Percentiles rank a stretch among this genome's conserved stretches.
phyloP scores from a whole-genome alignment of 2,797 vertebrate genomes.

The Pseudochaenichthys georgianus region DNA sequence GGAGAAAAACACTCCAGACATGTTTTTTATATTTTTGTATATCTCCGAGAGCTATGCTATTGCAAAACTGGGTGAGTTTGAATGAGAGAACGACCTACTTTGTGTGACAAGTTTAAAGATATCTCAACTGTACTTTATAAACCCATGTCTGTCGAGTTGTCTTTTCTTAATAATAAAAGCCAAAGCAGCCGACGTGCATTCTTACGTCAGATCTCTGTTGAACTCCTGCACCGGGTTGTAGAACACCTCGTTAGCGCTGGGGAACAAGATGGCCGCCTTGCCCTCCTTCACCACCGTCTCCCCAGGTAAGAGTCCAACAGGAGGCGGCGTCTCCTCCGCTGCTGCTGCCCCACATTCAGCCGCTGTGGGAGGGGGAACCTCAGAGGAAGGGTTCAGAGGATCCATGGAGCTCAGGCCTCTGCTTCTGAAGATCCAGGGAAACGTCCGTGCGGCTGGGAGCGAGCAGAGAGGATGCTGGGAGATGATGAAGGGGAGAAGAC shows the following conservation, averaged over 20 bases:
- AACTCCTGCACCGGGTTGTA: conserved; percentile 97
- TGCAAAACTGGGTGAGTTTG: too few relatives aligned
- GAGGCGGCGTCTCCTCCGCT: neutral
- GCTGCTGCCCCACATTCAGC: neutral
- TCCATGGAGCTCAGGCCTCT: conserved; percentile 72
- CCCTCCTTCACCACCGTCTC: conserved; percentile 90
- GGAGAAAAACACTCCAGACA: too few relatives aligned
- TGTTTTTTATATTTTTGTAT: too few relatives aligned
- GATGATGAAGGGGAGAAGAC: conserved; percentile 11
- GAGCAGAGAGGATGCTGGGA: conserved; percentile 4
- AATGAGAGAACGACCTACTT: too few relatives aligned
- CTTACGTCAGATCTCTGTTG: conserved; percentile 95
- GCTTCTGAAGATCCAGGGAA: neutral
- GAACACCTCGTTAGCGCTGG: conserved; percentile 92
- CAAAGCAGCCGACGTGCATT: neutral
- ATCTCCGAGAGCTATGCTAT: too few relatives aligned
- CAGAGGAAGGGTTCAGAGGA: neutral
- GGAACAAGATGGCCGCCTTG: conserved; percentile 89
- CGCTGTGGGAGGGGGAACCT: conserved; percentile 7
- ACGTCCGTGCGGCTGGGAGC: neutral
- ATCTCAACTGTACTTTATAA: too few relatives aligned
- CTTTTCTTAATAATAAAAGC: neutral
- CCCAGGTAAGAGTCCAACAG: conserved; percentile 68
- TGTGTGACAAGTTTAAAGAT: too few relatives aligned
- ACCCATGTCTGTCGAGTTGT: neutral